Percentiles rank a stretch among this genome's conserved stretches.
Evolutionary conservation across 2,113 vertebrate species (phyloP).

Genomic region (Urocynchramus pylzowi): DNA sequence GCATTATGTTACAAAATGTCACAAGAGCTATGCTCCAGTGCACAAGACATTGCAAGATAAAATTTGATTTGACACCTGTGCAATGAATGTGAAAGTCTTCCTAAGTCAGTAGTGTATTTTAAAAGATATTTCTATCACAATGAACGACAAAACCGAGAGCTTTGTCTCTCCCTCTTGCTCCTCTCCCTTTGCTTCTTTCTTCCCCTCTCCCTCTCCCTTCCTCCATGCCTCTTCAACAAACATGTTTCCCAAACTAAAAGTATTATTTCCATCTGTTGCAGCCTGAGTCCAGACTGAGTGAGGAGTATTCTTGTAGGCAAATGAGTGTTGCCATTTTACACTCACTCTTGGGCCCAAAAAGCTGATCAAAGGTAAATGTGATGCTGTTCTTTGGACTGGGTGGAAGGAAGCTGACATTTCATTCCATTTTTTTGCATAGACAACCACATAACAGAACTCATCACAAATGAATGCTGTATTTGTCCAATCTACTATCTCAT

Average conservation of each 20-base stretch:
- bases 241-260: background rate
- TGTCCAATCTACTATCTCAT: background rate
- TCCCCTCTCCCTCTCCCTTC: background rate
- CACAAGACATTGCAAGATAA: constrained; percentile 2
- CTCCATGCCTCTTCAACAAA: background rate
- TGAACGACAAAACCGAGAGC: background rate
- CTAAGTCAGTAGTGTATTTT: constrained; percentile 6
- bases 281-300: background rate
- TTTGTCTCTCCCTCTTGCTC: background rate
- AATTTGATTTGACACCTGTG: constrained; percentile 54
- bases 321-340: background rate
- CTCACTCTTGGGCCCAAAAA: background rate
- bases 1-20: constrained; percentile 34
- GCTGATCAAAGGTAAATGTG: background rate
- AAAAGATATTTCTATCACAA: constrained; percentile 14
- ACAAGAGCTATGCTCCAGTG: constrained; percentile 15
- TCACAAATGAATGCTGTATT: background rate
- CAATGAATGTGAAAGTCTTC: constrained; percentile 49
- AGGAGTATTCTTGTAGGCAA: background rate
- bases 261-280: background rate
- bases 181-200: background rate
- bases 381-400: background rate
- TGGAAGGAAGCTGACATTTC: background rate
- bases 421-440: background rate
- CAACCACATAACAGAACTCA: background rate